Percentiles rank a stretch among this genome's conserved stretches.
Conservation (phyloP, 2,113 vertebrate species). For the Eretmochelys imbricata region DNA sequence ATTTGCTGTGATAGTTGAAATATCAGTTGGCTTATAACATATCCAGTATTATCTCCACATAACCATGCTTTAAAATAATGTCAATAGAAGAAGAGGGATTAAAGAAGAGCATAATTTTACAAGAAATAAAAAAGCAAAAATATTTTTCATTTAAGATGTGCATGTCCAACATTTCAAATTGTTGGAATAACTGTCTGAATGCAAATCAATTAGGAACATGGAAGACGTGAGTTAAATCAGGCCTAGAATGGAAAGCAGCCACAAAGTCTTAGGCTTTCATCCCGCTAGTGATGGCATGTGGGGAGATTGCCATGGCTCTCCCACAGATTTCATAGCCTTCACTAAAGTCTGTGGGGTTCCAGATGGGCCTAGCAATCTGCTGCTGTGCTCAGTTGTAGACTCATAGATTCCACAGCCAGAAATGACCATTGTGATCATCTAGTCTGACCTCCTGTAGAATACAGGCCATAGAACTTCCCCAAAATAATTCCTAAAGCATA, state of each 20-base stretch:
- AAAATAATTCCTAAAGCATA: background rate
- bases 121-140: conserved; percentile 27
- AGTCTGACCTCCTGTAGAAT: background rate
- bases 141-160: conserved; percentile 21
- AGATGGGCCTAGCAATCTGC: background rate
- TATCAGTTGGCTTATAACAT: background rate
- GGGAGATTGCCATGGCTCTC: background rate
- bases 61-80: conserved; percentile 19
- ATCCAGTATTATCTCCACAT: background rate
- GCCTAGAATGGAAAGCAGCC: accelerated
- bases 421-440: background rate
- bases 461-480: background rate
- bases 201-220: background rate
- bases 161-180: conserved; percentile 12
- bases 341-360: background rate
- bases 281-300: accelerated
- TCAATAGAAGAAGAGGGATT: conserved; percentile 19
- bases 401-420: background rate
- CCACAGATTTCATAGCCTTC: accelerated
- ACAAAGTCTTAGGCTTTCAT: background rate
- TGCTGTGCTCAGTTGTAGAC: background rate
- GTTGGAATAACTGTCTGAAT: conserved; percentile 7
- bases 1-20: background rate
- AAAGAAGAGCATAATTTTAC: conserved; percentile 24
- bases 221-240: accelerated